Evolutionary conservation across 1,140 invertebrate genomes (phyloP), one percentile per base, ranked within the genome.

Genomic region (Meloidogyne chitwoodi): DNA sequence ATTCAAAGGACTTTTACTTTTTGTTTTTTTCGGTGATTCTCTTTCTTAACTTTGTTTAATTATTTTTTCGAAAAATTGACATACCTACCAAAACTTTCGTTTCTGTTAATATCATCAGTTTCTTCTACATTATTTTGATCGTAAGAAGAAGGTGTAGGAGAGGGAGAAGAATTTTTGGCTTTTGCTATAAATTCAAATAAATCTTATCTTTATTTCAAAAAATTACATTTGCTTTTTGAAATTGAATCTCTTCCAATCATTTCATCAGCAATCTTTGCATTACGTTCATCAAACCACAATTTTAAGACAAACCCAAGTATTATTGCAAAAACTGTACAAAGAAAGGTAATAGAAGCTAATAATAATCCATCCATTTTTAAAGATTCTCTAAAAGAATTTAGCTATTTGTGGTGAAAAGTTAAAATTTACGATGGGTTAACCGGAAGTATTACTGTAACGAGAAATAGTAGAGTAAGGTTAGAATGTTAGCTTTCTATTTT

Each of bases 231-330:
- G 48, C 19, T 56, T 56, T 56, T 56, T n/a, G 44, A 48, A 48
- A 5, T 19, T 48, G 19, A 19, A 56, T 56, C n/a, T 22, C 48
- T n/a, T 56, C n/a, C n/a, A n/a, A 56, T 19, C 48, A 56, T 56
- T 6, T 22, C 8, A 26, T 29, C 71, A 75, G 14, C 68, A 19
- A 8, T 41, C 61, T 44, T 48, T 31, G 22, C 41, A 65, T 83
- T 66, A 64, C 77, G 69, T 63, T 81, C 80, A 74, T 81, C 77
- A 29, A 67, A 63, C 77, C 81, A 81, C 22, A 83, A 61, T 24
- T 81, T 81, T 10, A 76, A 26, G 8, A 83, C 41, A 63, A 26
- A 73, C 71, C 64, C 68, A 16, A 38, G 26, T n/a, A 76, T 76
- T 63, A 76, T 69, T 11, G 22, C 44, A 76, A 76, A 76, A 12